Percentiles rank a stretch among this genome's conserved stretches.
Evolutionary conservation across 2,113 vertebrate genomes (phyloP).

Genomic region (Antigone vipio): DNA sequence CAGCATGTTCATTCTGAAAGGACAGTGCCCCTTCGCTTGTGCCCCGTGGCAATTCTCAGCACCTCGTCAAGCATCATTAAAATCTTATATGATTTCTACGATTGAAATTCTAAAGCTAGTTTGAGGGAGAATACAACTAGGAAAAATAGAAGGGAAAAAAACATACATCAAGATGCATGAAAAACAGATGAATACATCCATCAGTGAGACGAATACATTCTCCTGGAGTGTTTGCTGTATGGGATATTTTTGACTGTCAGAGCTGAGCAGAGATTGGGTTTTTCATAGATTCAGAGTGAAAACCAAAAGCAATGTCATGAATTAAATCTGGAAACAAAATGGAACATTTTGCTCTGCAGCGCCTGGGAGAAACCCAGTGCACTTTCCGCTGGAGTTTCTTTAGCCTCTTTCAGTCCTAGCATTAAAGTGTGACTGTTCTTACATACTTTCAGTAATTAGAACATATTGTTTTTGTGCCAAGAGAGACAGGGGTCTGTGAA

Average conservation of each 20-base stretch:
- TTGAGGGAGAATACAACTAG: not conserved
- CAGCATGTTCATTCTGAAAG: not conserved
- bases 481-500: not conserved
- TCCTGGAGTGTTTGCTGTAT: not conserved
- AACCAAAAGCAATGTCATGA: not conserved
- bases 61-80: not conserved
- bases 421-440: not conserved
- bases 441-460: conserved; percentile 14
- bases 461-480: not conserved
- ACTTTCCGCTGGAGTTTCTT: not conserved
- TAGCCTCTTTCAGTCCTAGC: not conserved
- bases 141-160: not conserved
- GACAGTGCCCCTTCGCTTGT: not conserved
- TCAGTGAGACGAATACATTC: not conserved
- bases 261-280: not conserved
- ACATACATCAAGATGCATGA: not conserved
- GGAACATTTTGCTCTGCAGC: not conserved
- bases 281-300: not conserved
- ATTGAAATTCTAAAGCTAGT: not conserved
- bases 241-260: not conserved
- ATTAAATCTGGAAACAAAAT: not conserved
- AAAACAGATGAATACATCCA: not conserved
- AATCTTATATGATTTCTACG: not conserved
- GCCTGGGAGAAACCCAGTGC: not conserved
- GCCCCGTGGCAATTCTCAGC: not conserved